These are phyloP conservation scores for Oceanodroma leucorhoa DNA, from an alignment of 2,797 vertebrate species.

Conservation along the genomic window DNA sequence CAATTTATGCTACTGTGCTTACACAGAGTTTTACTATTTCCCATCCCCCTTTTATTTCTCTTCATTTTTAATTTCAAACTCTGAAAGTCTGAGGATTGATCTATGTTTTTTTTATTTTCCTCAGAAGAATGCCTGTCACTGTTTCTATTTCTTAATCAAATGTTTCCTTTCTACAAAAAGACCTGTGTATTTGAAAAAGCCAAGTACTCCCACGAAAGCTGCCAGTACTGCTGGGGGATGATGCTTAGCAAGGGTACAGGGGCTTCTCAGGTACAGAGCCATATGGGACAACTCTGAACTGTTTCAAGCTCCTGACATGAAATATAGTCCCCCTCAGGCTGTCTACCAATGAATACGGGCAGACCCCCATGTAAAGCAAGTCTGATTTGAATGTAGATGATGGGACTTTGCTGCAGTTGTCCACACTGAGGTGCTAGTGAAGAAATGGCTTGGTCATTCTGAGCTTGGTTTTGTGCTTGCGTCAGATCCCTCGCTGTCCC, in stretches of 20 bases:
- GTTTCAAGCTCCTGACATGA: background rate
- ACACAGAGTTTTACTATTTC: background rate
- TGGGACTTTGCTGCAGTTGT: background rate
- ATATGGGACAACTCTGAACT: background rate
- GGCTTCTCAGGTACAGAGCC: background rate
- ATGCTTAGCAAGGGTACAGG: background rate
- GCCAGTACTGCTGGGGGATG: background rate
- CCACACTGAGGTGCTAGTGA: slow-evolving; percentile 45
- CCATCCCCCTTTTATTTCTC: background rate
- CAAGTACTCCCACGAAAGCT: background rate
- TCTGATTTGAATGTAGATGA: background rate
- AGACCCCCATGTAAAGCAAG: background rate
- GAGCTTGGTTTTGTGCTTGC: background rate
- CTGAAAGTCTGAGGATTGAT: background rate
- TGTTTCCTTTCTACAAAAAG: background rate
- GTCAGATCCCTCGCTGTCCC: background rate
- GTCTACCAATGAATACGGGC: background rate
- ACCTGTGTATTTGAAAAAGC: background rate
- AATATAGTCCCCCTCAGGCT: background rate
- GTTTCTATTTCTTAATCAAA: background rate
- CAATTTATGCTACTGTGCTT: background rate
- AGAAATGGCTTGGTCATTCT: background rate
- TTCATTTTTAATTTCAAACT: background rate
- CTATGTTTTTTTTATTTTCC: background rate
- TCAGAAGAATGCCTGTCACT: background rate